phyloP scores from a whole-genome alignment of 1,140 invertebrate genomes.

The Chelonus insularis region DNA sequence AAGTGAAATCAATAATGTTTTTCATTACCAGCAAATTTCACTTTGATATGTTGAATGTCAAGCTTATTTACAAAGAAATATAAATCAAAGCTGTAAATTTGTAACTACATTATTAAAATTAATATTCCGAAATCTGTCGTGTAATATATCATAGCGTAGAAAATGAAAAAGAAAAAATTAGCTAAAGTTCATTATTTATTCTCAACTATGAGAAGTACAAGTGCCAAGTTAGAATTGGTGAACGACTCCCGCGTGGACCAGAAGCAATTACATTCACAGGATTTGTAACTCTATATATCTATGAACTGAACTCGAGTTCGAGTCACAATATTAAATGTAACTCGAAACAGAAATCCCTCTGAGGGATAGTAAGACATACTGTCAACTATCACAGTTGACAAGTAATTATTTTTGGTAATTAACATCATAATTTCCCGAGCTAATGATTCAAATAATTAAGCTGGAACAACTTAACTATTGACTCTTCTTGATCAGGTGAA shows the following conservation, averaged over 20 bases:
- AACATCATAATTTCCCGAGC: neutral
- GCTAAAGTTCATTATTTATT: neutral
- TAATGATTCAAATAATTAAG: too few relatives aligned
- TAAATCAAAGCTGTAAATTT: too few relatives aligned
- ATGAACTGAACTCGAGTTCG: neutral
- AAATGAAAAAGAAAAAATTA: neutral
- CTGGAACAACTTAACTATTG: too few relatives aligned
- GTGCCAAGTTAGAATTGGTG: neutral
- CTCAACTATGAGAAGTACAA: neutral
- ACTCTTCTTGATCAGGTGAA: too few relatives aligned
- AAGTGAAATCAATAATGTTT: too few relatives aligned
- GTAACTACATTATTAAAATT: too few relatives aligned
- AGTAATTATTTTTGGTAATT: slow-evolving; percentile 5
- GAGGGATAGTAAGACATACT: slow-evolving; percentile 5
- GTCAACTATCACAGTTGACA: slow-evolving; percentile 10
- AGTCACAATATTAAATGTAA: neutral
- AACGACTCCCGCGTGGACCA: slow-evolving; percentile 20
- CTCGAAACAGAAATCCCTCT: slow-evolving; percentile 17
- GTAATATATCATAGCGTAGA: too few relatives aligned
- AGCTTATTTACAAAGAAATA: too few relatives aligned
- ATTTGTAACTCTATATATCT: slow-evolving; percentile 12
- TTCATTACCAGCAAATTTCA: too few relatives aligned
- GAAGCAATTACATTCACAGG: slow-evolving; percentile 16
- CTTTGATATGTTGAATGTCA: too few relatives aligned
- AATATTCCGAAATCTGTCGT: too few relatives aligned